phyloP scores from a whole-genome alignment of 2,888 invertebrate genomes.

The Camponotus fellah region DNA sequence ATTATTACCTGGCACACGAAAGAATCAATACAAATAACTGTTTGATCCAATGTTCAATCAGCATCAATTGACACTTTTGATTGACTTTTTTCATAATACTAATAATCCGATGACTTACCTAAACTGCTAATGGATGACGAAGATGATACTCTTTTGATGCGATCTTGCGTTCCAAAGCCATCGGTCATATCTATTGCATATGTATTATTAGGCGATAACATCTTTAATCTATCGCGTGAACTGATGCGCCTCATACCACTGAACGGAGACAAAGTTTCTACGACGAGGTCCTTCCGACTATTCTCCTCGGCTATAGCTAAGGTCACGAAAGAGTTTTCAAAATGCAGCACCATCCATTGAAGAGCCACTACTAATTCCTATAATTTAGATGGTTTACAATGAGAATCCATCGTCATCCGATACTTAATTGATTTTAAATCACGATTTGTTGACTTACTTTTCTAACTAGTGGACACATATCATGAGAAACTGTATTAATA shows the following conservation, averaged over 20 bases:
- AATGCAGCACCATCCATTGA: constrained; percentile 94
- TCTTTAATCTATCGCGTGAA: constrained; percentile 86
- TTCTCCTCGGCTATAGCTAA: constrained; percentile 89
- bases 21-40: constrained; percentile 76
- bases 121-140: constrained; percentile 90
- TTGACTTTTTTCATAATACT: constrained; percentile 3
- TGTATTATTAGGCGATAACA: constrained; percentile 83
- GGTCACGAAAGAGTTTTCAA: constrained; percentile 95
- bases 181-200: constrained; percentile 82
- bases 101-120: constrained; percentile 79
- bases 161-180: constrained; percentile 84
- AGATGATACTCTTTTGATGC: constrained; percentile 90
- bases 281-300: constrained; percentile 84
- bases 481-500: constrained; percentile 91
- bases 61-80: constrained; percentile 34
- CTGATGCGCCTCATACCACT: constrained; percentile 85
- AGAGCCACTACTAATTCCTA: constrained; percentile 95
- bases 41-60: constrained; percentile 53
- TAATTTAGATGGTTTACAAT: neutral
- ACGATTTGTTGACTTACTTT: constrained; percentile 84
- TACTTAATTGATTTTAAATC: neutral
- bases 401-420: neutral
- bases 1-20: constrained; percentile 84
- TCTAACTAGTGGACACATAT: constrained; percentile 96
- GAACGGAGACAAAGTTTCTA: constrained; percentile 83